Evolutionary conservation across 2,888 invertebrate genomes (phyloP).

Genomic region (Chirona hameri): DNA sequence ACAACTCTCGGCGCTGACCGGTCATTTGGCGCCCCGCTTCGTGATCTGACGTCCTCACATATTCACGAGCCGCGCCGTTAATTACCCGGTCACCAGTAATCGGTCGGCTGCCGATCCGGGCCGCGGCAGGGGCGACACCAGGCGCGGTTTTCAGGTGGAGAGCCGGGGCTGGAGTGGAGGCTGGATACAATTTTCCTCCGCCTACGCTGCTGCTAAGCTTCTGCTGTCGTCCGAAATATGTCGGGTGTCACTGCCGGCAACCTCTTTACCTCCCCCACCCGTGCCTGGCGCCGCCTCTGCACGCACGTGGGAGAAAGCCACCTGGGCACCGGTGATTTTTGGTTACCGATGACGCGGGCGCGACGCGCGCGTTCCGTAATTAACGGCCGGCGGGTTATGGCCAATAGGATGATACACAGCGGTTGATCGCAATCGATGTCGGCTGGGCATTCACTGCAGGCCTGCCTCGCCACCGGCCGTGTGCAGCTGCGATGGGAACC

Average conservation of each 20-base stretch:
- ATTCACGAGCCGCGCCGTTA: not conserved
- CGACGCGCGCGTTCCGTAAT: not conserved
- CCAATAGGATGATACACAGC: not conserved
- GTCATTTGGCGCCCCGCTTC: not conserved
- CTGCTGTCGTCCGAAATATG: not conserved
- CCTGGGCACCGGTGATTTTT: not conserved
- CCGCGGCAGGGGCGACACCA: not conserved
- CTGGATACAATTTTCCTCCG: too few relatives aligned
- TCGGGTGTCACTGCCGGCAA: not conserved
- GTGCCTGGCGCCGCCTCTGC: not conserved
- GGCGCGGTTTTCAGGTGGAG: too few relatives aligned
- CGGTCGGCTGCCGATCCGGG: not conserved
- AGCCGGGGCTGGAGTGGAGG: too few relatives aligned
- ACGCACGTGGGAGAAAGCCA: not conserved
- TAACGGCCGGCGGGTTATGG: conserved; percentile 5
- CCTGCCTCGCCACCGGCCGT: not conserved
- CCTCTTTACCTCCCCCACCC: not conserved
- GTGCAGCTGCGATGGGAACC: not conserved
- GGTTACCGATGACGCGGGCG: conserved; percentile 3
- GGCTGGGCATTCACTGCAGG: not conserved
- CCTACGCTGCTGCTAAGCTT: not conserved
- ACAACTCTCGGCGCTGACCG: not conserved
- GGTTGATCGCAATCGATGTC: conserved; percentile 4
- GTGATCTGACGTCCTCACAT: not conserved
- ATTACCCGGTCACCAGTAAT: not conserved